phyloP scores from a whole-genome alignment of 2,888 invertebrate genomes.

The Brenthis daphne region DNA sequence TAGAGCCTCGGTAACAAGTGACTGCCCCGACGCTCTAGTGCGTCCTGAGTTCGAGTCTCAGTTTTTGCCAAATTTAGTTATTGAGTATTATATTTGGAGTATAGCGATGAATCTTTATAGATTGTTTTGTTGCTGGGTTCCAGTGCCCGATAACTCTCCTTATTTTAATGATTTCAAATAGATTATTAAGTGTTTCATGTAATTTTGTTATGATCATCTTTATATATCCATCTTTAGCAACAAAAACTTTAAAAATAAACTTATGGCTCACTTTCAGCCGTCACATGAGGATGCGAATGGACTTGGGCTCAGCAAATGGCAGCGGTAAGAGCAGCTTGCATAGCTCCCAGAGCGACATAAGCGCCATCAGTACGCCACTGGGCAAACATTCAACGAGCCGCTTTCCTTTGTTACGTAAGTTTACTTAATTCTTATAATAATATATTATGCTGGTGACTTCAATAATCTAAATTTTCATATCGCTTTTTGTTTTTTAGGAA shows the following conservation, averaged over 20 bases:
- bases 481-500: no score
- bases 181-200: no score
- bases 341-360: constrained; percentile 88
- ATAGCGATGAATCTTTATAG: no score
- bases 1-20: no score
- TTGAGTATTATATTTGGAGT: no score
- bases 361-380: constrained; percentile 81
- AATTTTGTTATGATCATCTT: neutral
- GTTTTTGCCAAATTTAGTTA: no score
- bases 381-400: constrained; percentile 78
- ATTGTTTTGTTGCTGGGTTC: no score
- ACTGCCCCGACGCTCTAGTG: no score
- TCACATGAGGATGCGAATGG: constrained; percentile 80
- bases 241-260: neutral
- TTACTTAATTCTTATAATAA: neutral
- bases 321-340: constrained; percentile 83
- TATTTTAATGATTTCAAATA: no score
- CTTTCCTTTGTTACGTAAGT: constrained; percentile 72
- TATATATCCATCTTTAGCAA: neutral
- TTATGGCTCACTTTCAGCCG: constrained; percentile 54
- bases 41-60: no score
- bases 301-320: constrained; percentile 75
- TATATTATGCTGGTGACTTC: neutral
- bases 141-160: no score
- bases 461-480: no score